phyloP scores from a whole-genome alignment of 2,113 vertebrate species.

The Carassius gibelio region DNA sequence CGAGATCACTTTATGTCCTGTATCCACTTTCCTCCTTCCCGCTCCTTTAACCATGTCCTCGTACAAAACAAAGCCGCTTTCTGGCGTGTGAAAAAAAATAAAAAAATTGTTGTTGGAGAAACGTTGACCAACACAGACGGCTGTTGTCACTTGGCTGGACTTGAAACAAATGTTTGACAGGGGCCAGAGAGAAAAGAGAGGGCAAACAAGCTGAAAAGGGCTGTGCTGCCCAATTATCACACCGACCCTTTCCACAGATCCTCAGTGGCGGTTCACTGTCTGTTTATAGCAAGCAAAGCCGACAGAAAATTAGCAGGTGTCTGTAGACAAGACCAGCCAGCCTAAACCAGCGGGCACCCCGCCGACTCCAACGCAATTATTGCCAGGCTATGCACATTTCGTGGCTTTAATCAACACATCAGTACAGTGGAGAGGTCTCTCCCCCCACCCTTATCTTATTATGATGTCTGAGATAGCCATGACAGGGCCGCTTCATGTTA shows the following conservation, averaged over 20 bases:
- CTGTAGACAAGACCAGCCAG: conserved; percentile 65
- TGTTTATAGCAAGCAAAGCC: conserved; percentile 64
- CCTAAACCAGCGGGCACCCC: conserved; percentile 66
- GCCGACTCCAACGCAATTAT: conserved; percentile 45
- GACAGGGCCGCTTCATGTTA: conserved; percentile 42
- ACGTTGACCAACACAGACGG: conserved; percentile 64
- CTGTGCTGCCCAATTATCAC: conserved; percentile 74
- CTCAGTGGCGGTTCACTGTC: conserved; percentile 54
- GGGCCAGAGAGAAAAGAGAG: conserved; percentile 50
- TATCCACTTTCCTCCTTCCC: conserved; percentile 56
- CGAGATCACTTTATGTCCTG: conserved; percentile 75
- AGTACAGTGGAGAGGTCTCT: conserved; percentile 15
- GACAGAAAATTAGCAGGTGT: conserved; percentile 78
- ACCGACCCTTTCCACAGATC: conserved; percentile 57
- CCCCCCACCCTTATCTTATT: conserved; percentile 28
- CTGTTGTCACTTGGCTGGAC: conserved; percentile 74
- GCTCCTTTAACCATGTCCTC: conserved; percentile 52
- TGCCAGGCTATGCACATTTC: conserved; percentile 1
- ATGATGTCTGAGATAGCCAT: conserved; percentile 46
- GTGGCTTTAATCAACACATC: conserved; percentile 49
- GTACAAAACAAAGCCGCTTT: conserved; percentile 65
- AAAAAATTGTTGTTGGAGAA: conserved; percentile 67
- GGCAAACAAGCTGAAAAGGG: conserved; percentile 66
- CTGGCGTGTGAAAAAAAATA: conserved; percentile 62
- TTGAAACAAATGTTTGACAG: conserved; percentile 71